phyloP scores from a whole-genome alignment of 2,113 vertebrate genomes.

The Anthoscopus minutus region DNA sequence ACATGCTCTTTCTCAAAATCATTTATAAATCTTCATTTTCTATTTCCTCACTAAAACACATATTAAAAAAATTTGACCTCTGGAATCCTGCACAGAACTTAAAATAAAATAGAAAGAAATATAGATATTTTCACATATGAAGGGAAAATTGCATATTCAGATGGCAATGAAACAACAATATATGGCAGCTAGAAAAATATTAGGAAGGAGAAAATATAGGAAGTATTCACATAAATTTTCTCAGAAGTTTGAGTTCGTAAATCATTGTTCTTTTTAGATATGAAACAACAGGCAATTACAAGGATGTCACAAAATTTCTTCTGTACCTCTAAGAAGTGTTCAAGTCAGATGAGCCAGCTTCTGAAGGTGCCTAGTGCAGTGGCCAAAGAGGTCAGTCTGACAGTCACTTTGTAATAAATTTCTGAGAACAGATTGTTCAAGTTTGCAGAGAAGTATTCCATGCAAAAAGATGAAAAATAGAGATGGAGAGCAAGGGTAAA shows the following conservation, averaged over 20 bases:
- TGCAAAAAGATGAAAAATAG: background rate
- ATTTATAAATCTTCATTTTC: background rate
- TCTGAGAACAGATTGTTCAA: background rate
- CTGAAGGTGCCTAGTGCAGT: background rate
- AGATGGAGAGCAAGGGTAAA: background rate
- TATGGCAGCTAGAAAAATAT: background rate
- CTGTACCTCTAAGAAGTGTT: background rate
- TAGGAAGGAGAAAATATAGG: background rate
- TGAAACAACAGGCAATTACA: background rate
- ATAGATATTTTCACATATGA: background rate
- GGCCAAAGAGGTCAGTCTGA: background rate
- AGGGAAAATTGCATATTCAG: background rate
- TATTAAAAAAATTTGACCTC: background rate
- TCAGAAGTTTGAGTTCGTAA: background rate
- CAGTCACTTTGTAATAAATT: background rate
- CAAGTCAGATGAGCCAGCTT: background rate
- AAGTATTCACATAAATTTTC: background rate
- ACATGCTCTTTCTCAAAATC: rapidly evolving
- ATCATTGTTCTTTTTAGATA: background rate
- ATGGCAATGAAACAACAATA: background rate
- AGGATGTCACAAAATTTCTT: background rate
- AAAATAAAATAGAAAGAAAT: background rate
- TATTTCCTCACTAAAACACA: background rate
- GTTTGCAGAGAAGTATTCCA: background rate
- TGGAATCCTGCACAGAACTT: background rate